Conservation (phyloP, 2,113 vertebrate species). For the Addax nasomaculatus region DNA sequence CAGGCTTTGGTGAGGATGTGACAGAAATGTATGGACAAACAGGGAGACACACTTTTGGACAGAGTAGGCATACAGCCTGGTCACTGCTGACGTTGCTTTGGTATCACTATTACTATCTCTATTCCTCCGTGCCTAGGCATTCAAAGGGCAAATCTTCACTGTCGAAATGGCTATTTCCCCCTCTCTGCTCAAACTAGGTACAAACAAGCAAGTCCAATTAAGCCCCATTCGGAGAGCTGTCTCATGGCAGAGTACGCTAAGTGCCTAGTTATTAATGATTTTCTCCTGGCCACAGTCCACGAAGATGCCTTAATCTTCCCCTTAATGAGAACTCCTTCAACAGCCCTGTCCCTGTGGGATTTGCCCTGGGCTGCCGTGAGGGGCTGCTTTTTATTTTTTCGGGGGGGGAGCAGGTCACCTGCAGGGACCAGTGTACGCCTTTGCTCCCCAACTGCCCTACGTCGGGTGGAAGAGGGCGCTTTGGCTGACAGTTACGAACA, state of each 20-base stretch:
- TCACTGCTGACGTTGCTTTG: background rate
- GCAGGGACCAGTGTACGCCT: accelerated
- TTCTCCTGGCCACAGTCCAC: background rate
- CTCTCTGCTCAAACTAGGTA: background rate
- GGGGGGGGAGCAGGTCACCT: background rate
- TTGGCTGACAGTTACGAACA: no score
- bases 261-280: slow-evolving; percentile 4
- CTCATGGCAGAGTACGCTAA: background rate
- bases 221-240: background rate
- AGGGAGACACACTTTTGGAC: accelerated
- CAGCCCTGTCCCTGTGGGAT: accelerated
- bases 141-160: background rate
- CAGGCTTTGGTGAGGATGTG: background rate
- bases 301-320: background rate
- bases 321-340: background rate
- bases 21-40: background rate
- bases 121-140: background rate
- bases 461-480: accelerated
- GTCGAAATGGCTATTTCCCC: background rate
- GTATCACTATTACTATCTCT: background rate
- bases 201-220: background rate
- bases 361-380: background rate
- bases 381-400: background rate
- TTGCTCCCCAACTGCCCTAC: background rate
- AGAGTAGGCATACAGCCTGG: background rate